These are phyloP conservation scores for Chloropsis hardwickii DNA, from an alignment of 2,113 vertebrate species.

Conservation along the genomic window DNA sequence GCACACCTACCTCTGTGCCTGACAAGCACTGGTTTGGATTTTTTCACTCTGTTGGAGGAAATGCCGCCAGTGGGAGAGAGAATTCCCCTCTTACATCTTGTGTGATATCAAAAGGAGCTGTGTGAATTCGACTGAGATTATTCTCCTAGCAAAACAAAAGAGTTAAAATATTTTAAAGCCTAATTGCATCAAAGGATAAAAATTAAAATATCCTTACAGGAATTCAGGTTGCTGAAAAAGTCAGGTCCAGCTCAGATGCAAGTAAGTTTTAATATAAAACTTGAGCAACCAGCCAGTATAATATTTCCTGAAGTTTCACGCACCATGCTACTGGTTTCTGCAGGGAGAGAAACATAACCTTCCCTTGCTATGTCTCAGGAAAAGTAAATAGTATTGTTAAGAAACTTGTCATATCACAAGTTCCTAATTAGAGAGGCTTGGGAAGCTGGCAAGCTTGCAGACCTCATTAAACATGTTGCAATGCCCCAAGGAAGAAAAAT, in stretches of 20 bases:
- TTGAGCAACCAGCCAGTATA: constrained; percentile 50
- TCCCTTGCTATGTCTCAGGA: constrained; percentile 50
- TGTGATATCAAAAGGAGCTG: not conserved
- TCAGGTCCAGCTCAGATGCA: constrained; percentile 35
- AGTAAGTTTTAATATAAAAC: constrained; percentile 66
- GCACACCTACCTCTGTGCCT: not conserved
- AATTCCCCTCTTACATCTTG: not conserved
- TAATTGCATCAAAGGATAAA: constrained; percentile 24
- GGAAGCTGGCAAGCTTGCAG: not conserved
- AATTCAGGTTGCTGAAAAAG: constrained; percentile 44
- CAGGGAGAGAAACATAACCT: constrained; percentile 45
- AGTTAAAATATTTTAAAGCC: constrained; percentile 29
- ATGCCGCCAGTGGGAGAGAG: not conserved
- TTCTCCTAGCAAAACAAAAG: not conserved
- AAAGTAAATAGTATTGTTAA: constrained; percentile 52
- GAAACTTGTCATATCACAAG: constrained; percentile 29
- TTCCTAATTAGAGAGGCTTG: constrained; percentile 9
- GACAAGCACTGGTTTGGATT: not conserved
- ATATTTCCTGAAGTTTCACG: constrained; percentile 55
- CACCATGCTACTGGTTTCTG: constrained; percentile 62
- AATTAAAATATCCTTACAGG: constrained; percentile 20
- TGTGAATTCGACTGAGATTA: not conserved
- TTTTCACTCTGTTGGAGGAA: not conserved
- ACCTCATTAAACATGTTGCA: not conserved
- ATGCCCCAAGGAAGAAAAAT: not conserved